Conservation (phyloP, 2,113 vertebrate genomes). For the Daphoenositta chrysoptera region DNA sequence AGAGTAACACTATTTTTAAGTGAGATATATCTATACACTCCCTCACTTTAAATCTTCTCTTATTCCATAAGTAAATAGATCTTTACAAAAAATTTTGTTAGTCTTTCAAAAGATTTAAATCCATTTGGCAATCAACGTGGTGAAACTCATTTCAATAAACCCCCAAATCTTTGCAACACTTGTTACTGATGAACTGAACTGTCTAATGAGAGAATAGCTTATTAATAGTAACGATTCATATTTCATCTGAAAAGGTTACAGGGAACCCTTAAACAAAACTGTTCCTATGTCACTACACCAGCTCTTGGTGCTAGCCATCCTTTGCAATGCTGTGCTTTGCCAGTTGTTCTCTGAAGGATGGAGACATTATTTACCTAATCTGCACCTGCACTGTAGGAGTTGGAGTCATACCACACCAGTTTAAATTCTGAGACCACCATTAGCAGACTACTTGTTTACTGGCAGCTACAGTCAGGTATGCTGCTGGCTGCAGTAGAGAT, state of each 20-base stretch:
- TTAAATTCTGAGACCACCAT: background rate
- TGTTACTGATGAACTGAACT: background rate
- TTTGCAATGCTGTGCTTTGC: background rate
- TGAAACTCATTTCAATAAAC: background rate
- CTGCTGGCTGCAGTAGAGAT: background rate
- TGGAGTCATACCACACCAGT: background rate
- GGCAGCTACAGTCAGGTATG: background rate
- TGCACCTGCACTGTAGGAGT: rapidly evolving
- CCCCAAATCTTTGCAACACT: background rate
- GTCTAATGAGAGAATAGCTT: slow-evolving; percentile 27
- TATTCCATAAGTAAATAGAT: background rate
- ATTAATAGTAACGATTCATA: slow-evolving; percentile 38
- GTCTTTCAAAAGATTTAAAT: background rate
- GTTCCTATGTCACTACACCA: background rate
- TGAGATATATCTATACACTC: background rate
- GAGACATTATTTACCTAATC: background rate
- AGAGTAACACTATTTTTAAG: background rate
- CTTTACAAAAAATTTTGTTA: background rate
- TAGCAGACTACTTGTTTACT: background rate
- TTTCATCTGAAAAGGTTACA: slow-evolving; percentile 39
- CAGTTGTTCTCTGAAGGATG: background rate
- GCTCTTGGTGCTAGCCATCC: background rate
- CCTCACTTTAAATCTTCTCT: background rate
- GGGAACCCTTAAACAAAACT: background rate
- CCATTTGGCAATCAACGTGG: background rate